phyloP scores from a whole-genome alignment of 1,140 invertebrate species.

The Samia ricini region DNA sequence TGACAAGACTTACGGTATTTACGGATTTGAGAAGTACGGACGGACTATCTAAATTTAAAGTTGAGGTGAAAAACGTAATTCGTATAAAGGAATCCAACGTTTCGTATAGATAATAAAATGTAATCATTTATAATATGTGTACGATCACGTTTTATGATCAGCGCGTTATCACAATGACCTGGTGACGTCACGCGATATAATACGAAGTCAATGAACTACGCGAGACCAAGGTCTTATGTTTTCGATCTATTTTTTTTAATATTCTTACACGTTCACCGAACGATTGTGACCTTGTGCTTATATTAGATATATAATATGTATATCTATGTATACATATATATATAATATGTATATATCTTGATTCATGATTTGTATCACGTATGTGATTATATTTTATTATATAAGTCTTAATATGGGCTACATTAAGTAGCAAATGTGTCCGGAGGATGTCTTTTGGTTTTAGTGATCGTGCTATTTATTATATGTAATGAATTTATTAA shows the following conservation, averaged over 20 bases:
- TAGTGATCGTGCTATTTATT: neutral
- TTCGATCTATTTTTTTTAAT: neutral
- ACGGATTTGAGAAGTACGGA: no score
- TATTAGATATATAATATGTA: neutral
- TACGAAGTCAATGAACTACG: neutral
- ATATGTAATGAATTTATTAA: neutral
- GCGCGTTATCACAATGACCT: neutral
- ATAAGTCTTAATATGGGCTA: neutral
- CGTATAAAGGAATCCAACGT: no score
- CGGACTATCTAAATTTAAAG: no score
- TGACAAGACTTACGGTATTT: no score
- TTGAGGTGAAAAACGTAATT: no score
- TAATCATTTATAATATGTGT: neutral
- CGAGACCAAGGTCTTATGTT: neutral
- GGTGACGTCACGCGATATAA: neutral
- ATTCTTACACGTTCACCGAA: neutral
- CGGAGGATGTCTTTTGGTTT: neutral
- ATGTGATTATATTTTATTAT: neutral
- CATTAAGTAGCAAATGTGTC: neutral
- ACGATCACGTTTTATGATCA: neutral
- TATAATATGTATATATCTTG: neutral
- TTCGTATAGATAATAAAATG: no score
- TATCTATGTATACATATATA: neutral
- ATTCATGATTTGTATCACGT: neutral
- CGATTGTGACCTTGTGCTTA: neutral